Base-by-base conservation (phyloP, 2,888 invertebrate genomes). In the Notodonta ziczac region DNA sequence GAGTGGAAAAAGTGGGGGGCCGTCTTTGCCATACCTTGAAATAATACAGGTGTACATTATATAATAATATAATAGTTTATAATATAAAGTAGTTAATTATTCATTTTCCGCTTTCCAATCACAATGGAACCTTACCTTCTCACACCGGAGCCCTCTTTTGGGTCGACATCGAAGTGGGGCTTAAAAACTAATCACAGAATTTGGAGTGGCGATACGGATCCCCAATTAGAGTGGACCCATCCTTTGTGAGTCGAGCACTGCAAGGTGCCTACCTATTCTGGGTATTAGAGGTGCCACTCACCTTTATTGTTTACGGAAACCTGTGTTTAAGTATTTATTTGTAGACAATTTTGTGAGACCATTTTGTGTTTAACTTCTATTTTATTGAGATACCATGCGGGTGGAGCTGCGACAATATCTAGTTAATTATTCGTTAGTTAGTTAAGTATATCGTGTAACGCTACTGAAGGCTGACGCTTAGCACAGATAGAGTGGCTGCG, bases 141-240 rank as follows among this genome's bases (percentile, higher is more conserved):
- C 46, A 53, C 35, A 51, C 39, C 42, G 39, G 32, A 48, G 65
- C 13, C 46, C 46, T 60, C 58, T 61, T 59, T 58, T 50, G 57
- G 66, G 57, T 72, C 71, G 70, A 60, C 67, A 66, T 70, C 69
- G 72, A 66, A 66, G 65, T 61, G 69, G 62, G 74, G 78, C 78
- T 79, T 82, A 76, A 78, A 84, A 84, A 82, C 77, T 78, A 82
- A 81, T 83, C 74, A 75, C 76, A 70, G 77, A 76, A 77, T 79
- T 80, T 71, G 59, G 69, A 79, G 69, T 67, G 68, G 63, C 70
- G 74, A 78, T 81, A 80, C 76, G 69, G 80, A 83, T 80, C 82
- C 85, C 72, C 76, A 81, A 84, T 84, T 82, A 82, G 78, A 67
- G 66, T 62, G 70, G 71, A 46, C 61, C 70, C 72, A 78, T 67